Evolutionary conservation across 2,113 vertebrate genomes (phyloP).

Genomic region (Amphiprion percula): DNA sequence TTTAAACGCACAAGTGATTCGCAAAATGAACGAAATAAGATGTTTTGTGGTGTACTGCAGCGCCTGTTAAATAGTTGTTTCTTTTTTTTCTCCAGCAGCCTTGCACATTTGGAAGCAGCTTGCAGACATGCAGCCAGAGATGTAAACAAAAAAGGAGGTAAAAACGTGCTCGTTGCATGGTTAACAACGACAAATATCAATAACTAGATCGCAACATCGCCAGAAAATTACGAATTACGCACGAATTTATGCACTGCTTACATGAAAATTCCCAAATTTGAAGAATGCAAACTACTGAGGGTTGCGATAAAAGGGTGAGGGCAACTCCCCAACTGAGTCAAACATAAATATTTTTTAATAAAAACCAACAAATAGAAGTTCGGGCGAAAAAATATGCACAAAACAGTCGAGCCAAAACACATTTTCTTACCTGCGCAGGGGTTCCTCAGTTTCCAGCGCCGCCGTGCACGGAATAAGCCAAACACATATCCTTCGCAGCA

Average conservation of each 20-base stretch:
- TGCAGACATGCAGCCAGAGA: constrained; percentile 9
- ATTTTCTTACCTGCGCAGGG: constrained; percentile 70
- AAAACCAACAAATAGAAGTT: constrained; percentile 36
- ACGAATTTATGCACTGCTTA: background rate
- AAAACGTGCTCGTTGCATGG: background rate
- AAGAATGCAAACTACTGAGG: background rate
- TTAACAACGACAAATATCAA: background rate
- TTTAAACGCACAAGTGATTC: background rate
- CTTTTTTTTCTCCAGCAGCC: constrained; percentile 10
- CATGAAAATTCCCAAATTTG: too few relatives aligned
- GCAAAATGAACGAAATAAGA: constrained; percentile 10
- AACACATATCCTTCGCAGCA: constrained; percentile 54
- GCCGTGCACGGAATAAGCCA: constrained; percentile 24
- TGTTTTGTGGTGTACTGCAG: constrained; percentile 15
- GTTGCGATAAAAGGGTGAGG: background rate
- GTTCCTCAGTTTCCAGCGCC: constrained; percentile 53
- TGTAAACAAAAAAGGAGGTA: background rate
- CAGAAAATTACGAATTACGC: constrained; percentile 1
- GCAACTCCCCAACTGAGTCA: background rate
- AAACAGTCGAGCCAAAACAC: background rate
- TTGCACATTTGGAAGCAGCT: constrained; percentile 32
- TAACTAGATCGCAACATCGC: background rate
- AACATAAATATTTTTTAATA: background rate
- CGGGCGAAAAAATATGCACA: constrained; percentile 6
- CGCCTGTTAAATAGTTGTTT: constrained; percentile 41